Base-by-base conservation (phyloP, 2,113 vertebrate species). In the Mobula hypostoma region DNA sequence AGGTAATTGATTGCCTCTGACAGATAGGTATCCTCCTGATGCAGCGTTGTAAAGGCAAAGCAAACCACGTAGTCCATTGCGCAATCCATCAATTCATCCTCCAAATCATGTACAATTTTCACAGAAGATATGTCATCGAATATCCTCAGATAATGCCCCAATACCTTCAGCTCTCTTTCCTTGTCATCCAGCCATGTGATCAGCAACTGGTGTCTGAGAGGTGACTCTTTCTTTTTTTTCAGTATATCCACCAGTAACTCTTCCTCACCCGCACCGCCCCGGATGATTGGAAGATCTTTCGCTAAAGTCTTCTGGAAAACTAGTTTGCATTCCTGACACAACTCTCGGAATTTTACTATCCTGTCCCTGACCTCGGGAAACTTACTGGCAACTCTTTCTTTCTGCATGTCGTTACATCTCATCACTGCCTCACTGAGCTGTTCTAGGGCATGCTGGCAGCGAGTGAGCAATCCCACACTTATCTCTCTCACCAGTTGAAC, bases 401-500 rank as follows among this genome's bases (percentile, higher is more conserved):
- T 95, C 24, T 94, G 1, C 7, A 95, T 40, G 56, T 97, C 96
- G 0, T 96, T 96, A 70, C 94, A 96, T 32, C 85, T 94, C 68
- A 74, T 96, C n/a, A 95, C 66, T 1, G 94, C 11, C 0, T 96
- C 95, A 24, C 11, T 87, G 56, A 96, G 93, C 12, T 95, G 77
- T 79, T 96, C 95, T 32, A 96, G n/a, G n/a, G 94, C 15, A 2
- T 19, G 11, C 56, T 96, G 95, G 36, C 58, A 21, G n/a, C 94
- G 91, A 0, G 94, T 94, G 0, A 96, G 78, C 21, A 96, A 0
- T 1, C 27, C 0, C 0, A 88, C 5, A n/a, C 94, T 95, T 9
- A 96, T 96, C 74, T 97, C 94, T 24, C 94, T 87, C 1, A 96
- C 94, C 0, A 97, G 12, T 76, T 94, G 94, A 0, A 96, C 95